Percentiles rank a stretch among this genome's conserved stretches.
phyloP scores from a whole-genome alignment of 2,888 invertebrate species.

The Drosophila robusta region DNA sequence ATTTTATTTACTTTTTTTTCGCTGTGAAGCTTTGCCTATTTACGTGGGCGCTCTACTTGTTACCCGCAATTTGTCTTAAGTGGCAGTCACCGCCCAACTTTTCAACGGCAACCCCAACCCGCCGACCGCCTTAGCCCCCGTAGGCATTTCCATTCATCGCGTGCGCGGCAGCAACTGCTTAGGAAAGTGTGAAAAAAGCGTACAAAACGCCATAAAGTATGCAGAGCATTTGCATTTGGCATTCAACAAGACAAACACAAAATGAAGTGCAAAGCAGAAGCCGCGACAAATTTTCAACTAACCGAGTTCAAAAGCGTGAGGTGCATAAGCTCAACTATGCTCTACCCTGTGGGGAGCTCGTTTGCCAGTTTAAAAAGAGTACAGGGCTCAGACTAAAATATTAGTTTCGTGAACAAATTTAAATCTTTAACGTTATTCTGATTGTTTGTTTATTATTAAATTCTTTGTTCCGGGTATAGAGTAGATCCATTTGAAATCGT shows the following conservation, averaged over 20 bases:
- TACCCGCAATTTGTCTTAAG: slow-evolving; percentile 84
- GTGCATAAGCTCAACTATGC: background rate
- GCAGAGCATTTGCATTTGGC: slow-evolving; percentile 84
- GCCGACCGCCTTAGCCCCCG: slow-evolving; percentile 16
- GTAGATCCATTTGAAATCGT: too few species aligned
- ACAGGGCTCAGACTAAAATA: too few species aligned
- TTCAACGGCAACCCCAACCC: slow-evolving; percentile 32
- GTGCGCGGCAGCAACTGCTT: slow-evolving; percentile 51
- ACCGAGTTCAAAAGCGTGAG: slow-evolving; percentile 23
- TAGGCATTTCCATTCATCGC: slow-evolving; percentile 59
- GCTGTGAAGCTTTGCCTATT: slow-evolving; percentile 56
- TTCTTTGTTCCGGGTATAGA: too few species aligned
- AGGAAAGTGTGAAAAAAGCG: slow-evolving; percentile 74
- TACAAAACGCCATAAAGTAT: slow-evolving; percentile 81
- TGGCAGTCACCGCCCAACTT: slow-evolving; percentile 65
- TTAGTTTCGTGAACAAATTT: too few species aligned
- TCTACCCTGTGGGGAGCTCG: slow-evolving; percentile 12
- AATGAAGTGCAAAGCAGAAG: slow-evolving; percentile 76
- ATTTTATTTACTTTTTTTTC: slow-evolving; percentile 4
- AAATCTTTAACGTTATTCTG: too few species aligned
- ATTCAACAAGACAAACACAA: slow-evolving; percentile 80
- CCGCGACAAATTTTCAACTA: slow-evolving; percentile 74
- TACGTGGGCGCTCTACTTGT: slow-evolving; percentile 70
- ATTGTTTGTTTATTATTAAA: too few species aligned
- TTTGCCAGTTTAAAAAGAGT: too few species aligned